Base-by-base conservation (phyloP, 2,888 invertebrate genomes). In the Ecliptopera silaceata region DNA sequence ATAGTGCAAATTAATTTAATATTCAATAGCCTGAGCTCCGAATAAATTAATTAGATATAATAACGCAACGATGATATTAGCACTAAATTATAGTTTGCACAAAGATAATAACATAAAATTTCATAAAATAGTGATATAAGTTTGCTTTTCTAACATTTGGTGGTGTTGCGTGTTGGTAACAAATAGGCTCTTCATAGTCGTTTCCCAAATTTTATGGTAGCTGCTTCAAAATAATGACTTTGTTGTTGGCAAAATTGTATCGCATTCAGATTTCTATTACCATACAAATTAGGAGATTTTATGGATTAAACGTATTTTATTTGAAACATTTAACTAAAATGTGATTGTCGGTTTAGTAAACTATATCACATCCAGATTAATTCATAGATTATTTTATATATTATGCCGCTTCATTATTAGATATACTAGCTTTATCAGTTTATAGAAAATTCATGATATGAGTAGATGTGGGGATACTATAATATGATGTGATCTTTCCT, bases 131-230 rank as follows among this genome's bases (percentile, higher is more conserved):
- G 13, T 43, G 11, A 43, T 15, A 10, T 15, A 31, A 13, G 15
- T n/a, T 31, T n/a, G 48, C 11, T 36, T 29, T 41, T 13, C 17
- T 51, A 51, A 46, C 38, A 45, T 46, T 41, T 12, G 32, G 39
- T 20, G 46, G 20, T 48, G 71, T 79, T 64, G 75, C 79, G 77
- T 82, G 80, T 64, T 70, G 58, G 74, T 68, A 70, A 74, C 77
- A 77, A 81, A 84, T 79, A 76, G 75, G 72, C 74, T 71, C 71
- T 75, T 77, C 70, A 75, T 70, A 74, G 72, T 72, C 72, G 77
- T 75, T 68, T 59, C 72, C 70, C 69, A 72, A 80, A 80, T 80
- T 80, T 81, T 77, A 80, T 73, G 75, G 80, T 62, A 68, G 70
- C 70, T 69, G 70, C 74, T 74, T 65, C 67, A 67, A 79, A 81